Base-by-base conservation (phyloP, 2,888 invertebrate genomes). In the Graphium colonna region DNA sequence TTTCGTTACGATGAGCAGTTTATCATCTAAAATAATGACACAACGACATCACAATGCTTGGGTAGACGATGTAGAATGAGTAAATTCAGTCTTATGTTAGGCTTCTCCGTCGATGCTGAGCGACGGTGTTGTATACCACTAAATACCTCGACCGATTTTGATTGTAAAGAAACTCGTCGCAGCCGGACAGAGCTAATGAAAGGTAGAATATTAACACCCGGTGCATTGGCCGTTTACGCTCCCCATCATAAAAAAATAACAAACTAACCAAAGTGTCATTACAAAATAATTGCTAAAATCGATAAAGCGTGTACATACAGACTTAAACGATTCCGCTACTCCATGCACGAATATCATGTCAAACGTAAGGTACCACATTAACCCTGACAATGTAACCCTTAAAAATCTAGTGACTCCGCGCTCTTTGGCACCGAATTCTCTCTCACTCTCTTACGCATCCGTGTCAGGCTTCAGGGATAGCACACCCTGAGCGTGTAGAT, bases 401-500 rank as follows among this genome's bases (percentile, higher is more conserved):
- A 49, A 44, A 39, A 13, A 16, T 26, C 49, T 49, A 44, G 21
- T 36, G 43, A 61, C 60, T 63, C 59, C 61, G 61, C 61, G 62
- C 60, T 63, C 56, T 63, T 81, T 84, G 80, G 82, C 82, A 82
- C 81, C 60, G 46, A 50, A 54, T 63, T 62, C 53, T 52, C 47
- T 61, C 57, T 82, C 75, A 82, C 53, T 52, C 47, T 61, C 57
- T 82, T 74, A 82, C 64, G 71, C 64, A 52, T 85, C 85, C 16
- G 77, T 76, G 55, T 85, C 86, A 18, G 90, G 82, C 60, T 90
- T 90, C 16, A 91, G 79, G 9, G 82, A 85, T 17, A 95, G 90
- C 51, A 95, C 91, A 10, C 94, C 95, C 55, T 94, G 94, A 12
- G 90, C 90, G 73, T 94, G 90, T 31, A 95, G 91, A 75, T 95